Base-by-base conservation (phyloP, 2,797 vertebrate species). In the Clarias laeviceps region DNA sequence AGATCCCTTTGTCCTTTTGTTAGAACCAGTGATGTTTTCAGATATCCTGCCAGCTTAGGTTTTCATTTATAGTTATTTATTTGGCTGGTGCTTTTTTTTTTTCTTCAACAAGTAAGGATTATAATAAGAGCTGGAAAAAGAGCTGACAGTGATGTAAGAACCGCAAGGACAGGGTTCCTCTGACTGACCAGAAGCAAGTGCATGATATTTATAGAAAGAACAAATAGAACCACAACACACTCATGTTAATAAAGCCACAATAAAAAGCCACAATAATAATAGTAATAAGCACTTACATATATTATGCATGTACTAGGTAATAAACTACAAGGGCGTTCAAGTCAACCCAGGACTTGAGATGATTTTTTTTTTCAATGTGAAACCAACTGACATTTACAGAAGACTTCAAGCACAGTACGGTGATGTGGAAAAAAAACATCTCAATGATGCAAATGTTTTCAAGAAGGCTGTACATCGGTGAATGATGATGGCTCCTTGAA, bases 1-100 rank as follows among this genome's bases (percentile, higher is more conserved):
- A 69, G 34, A 79, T 69, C n/a, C 69, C 65, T 84, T 64, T 78
- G 73, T 34, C 88, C 74, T 78, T 84, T 84, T 50, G 82, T 65
- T 22, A 2, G 2, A 65, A 66, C 57, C 65, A 40, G 2, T 8
- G 56, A 61, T 62, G 65, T 80, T 72, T 72, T 70, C 81, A 80
- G 76, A 80, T 80, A 80, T 64, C 34, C 72, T 80, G 73, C 56
- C 85, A 82, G 29, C 84, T 80, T 85, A 8, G 62, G 54, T 37
- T n/a, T 37, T 59, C 73, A 70, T 84, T 32, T 65, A 83, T 62
- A 59, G 64, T n/a, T 50, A 68, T 70, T 62, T 73, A 40, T 34
- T 50, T 54, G 61, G 34, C 34, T 29, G 73, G 22, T 14, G 27
- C 82, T 65, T 54, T 74, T 40, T 40, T 40, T 34, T 4, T 37